A percentile compares a stretch with the other conserved stretches of the same genome.
These are phyloP conservation scores for Osmerus eperlanus DNA, from an alignment of 2,113 vertebrate species.

Conservation along the genomic window DNA sequence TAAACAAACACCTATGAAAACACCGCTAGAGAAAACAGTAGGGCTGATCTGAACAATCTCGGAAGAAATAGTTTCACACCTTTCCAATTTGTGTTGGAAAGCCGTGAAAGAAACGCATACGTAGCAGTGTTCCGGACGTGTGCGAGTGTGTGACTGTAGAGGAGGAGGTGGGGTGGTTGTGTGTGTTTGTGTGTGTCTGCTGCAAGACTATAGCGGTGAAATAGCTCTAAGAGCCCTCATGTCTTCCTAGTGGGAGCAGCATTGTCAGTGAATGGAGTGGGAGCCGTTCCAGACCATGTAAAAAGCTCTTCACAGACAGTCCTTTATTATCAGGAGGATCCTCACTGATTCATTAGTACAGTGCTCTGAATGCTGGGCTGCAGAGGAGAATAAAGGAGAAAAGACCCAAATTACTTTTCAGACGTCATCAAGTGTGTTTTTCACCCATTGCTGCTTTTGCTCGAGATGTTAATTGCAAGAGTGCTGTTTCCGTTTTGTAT, in stretches of 20 bases:
- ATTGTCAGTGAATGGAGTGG: slow-evolving; percentile 12
- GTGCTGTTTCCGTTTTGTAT: slow-evolving; percentile 7
- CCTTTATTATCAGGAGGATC: background rate
- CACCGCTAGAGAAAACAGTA: background rate
- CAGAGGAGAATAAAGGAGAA: slow-evolving; percentile 11
- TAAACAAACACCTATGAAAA: slow-evolving; percentile 25
- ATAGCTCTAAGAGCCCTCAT: background rate
- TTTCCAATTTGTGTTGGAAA: background rate
- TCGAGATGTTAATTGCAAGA: slow-evolving; percentile 37
- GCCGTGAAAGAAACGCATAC: background rate
- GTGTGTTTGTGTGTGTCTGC: background rate
- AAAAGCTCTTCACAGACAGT: slow-evolving; percentile 10
- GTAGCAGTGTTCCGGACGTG: background rate
- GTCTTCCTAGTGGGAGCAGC: slow-evolving; percentile 17
- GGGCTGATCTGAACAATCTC: background rate
- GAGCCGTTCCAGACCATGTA: slow-evolving; percentile 10
- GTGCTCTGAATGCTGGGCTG: background rate
- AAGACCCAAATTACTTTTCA: slow-evolving; percentile 28
- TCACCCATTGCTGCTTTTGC: background rate
- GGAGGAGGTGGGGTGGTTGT: background rate
- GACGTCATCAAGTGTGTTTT: slow-evolving; percentile 31
- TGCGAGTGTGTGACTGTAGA: background rate
- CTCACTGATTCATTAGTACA: too few relatives aligned
- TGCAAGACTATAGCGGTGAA: background rate
- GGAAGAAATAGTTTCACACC: background rate